A percentile compares a stretch with the other conserved stretches of the same genome.
Conservation (phyloP, 2,797 vertebrate genomes). For the Sebastes diploproa region DNA sequence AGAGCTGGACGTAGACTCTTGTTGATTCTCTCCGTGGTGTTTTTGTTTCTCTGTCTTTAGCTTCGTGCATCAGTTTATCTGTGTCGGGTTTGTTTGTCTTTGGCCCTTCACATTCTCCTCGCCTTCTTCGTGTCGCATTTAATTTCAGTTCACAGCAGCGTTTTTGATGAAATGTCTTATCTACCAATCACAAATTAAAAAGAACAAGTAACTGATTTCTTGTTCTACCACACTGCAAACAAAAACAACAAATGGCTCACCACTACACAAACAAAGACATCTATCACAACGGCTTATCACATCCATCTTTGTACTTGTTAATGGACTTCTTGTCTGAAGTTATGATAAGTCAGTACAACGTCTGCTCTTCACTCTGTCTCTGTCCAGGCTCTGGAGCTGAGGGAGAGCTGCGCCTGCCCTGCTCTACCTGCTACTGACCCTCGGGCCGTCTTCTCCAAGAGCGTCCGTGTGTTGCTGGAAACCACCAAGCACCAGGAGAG, state of each 20-base stretch:
- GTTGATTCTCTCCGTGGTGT: background rate
- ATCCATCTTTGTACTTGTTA: background rate
- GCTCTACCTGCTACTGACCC: constrained; percentile 88
- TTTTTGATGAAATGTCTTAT: constrained; percentile 14
- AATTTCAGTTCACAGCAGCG: background rate
- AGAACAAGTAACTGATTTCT: background rate
- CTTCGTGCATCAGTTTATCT: background rate
- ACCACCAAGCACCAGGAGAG: constrained; percentile 29
- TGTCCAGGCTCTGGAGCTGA: constrained; percentile 91
- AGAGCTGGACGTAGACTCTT: background rate
- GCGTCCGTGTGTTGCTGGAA: constrained; percentile 79
- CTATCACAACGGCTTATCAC: background rate
- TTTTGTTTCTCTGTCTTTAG: background rate
- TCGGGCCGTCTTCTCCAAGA: constrained; percentile 85
- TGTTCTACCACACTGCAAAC: background rate
- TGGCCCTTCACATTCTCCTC: background rate
- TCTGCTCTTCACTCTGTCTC: constrained; percentile 15
- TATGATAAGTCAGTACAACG: background rate
- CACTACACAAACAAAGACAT: background rate
- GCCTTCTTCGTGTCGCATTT: background rate
- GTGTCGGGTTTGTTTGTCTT: background rate
- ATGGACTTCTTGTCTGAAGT: background rate
- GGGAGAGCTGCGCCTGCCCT: constrained; percentile 89
- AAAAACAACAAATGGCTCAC: background rate
- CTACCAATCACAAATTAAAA: background rate